Evolutionary conservation across 2,797 vertebrate genomes (phyloP), one percentile per base, ranked within the genome.

Genomic region (Chromis chromis): DNA sequence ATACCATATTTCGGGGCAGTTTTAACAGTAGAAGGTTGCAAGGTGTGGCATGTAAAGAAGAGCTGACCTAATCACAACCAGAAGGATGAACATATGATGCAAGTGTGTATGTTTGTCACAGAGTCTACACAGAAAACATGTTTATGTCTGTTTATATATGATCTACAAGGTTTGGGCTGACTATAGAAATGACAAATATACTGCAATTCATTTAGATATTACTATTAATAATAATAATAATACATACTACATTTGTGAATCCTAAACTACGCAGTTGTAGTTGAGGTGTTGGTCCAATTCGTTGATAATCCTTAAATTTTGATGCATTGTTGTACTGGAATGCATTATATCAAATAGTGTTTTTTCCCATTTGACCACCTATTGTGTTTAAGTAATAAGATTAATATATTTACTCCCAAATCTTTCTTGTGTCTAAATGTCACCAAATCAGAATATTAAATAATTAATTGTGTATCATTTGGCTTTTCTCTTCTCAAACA

Each of bases 291-390:
- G 33, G 12, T 36, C 33, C 2, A 12, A 11, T 7, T 49, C 31
- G 21, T 49, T 22, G 46, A 31, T 36, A 36, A 12, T 36, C 8
- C 33, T 36, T 36, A 36, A 10, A 49, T 21, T 24, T 31, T 24
- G 49, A 24, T 21, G 7, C 33, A 5, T 52, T 64, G 8, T 44
- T 11, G 1, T 36, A n/a, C 60, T 64, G 9, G 6, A 59, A 13
- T 59, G 54, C 13, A 39, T 65, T 24, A 59, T 27, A 27, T 44
- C 4, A 0, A 42, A n/a, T 19, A 7, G 16, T 54, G 4, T 2
- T 33, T 60, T 22, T 33, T 13, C 10, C 50, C 4, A 40, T 58
- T 63, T 69, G 54, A 64, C 60, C 27, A 46, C 44, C 17, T n/a
- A n/a, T n/a, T 46, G 44, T 46, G 17, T 46, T 36, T 36, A 10